Evolutionary conservation across 1,140 invertebrate species (phyloP), one percentile per base, ranked within the genome.

Genomic region (Holotrichia oblita): DNA sequence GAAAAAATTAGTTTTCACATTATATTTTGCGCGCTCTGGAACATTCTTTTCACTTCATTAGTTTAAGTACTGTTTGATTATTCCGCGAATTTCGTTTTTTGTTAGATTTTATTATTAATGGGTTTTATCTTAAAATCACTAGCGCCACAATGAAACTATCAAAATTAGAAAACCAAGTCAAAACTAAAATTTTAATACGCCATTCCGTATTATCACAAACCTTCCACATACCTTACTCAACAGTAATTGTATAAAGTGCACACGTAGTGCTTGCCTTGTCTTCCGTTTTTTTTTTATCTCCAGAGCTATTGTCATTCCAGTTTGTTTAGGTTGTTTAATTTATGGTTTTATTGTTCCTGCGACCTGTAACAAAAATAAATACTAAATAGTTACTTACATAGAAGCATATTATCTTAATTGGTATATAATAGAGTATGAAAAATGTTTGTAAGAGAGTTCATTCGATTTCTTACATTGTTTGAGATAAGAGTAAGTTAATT

Each of bases 351-450:
- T 69, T 17, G 22, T 27, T 69, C 20, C 27, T 34, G 61, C 61
- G 61, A 69, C 61, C 61, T 69, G 61, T 69, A 69, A 69, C 61
- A 69, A 69, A 69, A 34, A 69, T 69, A 69, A 69, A 69, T 69
- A 69, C 61, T 20, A 69, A 22, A 14, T 69, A 69, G 12, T 55
- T 55, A 55, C 14, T 17, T 55, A 17, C 6, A 9, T 17, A 14
- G 9, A 20, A 69, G 61, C 4, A 34, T 22, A 61, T 17, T 61
- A 61, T 61, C 59, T 20, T 69, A 69, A 69, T 69, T 69, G 27
- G 44, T 48, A 17, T 48, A 48, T 48, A 14, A 17, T 3, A 8
- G n/a, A 48, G 7, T 14, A 17, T 48, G 7, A 34, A 34, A 34
- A 34, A 34, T 34, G 27, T 34, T 34, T 34, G 27, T 4, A 1